Conservation (phyloP, 2,113 vertebrate species). For the Heterochromis multidens region DNA sequence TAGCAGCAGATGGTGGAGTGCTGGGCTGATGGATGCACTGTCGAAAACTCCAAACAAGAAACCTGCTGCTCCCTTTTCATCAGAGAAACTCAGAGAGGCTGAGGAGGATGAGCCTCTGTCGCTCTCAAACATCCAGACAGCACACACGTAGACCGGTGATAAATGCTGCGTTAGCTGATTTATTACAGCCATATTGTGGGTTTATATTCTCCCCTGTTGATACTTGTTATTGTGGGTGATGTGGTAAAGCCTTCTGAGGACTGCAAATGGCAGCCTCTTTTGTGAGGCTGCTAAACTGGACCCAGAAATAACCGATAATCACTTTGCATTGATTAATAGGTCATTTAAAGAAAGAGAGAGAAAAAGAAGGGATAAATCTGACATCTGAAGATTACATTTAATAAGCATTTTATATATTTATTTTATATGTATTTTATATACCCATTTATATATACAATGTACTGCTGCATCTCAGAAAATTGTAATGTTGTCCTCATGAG, state of each 20-base stretch:
- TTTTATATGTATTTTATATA: too few species aligned
- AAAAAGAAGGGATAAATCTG: neutral
- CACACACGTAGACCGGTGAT: neutral
- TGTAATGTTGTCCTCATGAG: too few species aligned
- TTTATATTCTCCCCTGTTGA: neutral
- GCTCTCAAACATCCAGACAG: conserved; percentile 9
- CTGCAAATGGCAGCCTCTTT: neutral
- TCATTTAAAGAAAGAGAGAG: neutral
- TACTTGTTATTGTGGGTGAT: neutral
- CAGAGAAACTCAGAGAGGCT: neutral
- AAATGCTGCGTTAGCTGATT: neutral
- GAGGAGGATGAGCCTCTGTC: neutral
- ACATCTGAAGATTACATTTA: neutral
- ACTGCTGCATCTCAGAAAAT: neutral
- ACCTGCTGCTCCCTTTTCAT: conserved; percentile 43
- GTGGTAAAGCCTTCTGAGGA: neutral
- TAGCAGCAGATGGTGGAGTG: conserved; percentile 55
- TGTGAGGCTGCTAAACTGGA: neutral
- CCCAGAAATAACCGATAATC: neutral
- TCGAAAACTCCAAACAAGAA: conserved; percentile 49
- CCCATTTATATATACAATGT: neutral
- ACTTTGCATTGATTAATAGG: neutral
- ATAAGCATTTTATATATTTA: neutral
- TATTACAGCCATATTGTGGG: neutral
- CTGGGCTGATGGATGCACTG: conserved; percentile 59